phyloP scores from a whole-genome alignment of 2,888 invertebrate genomes.

The Eustalomyia histrio region DNA sequence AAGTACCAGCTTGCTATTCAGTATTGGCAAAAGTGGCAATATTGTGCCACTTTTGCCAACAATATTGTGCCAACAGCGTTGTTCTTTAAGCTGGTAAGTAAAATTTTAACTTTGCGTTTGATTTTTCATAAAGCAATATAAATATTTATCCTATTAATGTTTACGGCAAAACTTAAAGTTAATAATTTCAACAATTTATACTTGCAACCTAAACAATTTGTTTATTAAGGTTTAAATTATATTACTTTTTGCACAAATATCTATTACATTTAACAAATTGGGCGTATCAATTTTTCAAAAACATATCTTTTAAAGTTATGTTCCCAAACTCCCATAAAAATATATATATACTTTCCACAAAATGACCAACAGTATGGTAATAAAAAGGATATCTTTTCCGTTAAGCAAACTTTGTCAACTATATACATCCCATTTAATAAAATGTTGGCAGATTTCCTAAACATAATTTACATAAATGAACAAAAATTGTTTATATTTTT shows the following conservation, averaged over 20 bases:
- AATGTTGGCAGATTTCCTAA: slow-evolving; percentile 44
- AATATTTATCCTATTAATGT: no score
- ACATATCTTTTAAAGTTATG: not conserved
- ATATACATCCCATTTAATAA: not conserved
- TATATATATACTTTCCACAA: not conserved
- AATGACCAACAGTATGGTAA: not conserved
- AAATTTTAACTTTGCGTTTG: no score
- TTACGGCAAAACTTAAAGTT: no score
- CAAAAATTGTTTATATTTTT: slow-evolving; percentile 2
- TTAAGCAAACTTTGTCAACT: not conserved
- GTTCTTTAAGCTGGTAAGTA: no score
- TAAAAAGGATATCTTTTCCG: not conserved
- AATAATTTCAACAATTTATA: not conserved
- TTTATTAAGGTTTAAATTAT: not conserved
- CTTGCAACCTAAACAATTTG: not conserved
- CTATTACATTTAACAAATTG: not conserved
- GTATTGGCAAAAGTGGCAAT: no score
- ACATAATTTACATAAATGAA: slow-evolving; percentile 52
- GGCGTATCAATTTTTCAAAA: not conserved
- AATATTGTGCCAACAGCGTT: no score
- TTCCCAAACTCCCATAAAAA: not conserved
- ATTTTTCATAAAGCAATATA: no score
- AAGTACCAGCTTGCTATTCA: no score
- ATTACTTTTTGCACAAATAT: not conserved
- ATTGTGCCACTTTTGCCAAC: no score